Conservation (phyloP, 2,888 invertebrate species). For the Lamellibrachia columna region DNA sequence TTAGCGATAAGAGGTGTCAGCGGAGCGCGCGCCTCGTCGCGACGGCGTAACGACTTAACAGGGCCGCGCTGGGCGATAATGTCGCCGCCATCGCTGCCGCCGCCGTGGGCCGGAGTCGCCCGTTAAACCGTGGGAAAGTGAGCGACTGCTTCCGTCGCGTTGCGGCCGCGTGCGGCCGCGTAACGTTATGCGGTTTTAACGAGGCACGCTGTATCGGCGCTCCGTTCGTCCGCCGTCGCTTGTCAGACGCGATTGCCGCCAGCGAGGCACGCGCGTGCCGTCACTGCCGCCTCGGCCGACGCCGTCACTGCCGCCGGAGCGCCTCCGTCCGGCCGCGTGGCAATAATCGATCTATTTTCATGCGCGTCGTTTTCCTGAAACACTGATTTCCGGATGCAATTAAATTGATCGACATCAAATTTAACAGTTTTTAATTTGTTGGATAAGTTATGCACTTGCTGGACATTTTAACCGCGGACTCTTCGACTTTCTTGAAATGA, state of each 20-base stretch:
- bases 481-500: no score
- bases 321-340: not conserved
- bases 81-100: not conserved
- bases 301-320: not conserved
- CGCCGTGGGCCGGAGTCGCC: not conserved
- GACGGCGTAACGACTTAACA: not conserved
- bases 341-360: not conserved
- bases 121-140: conserved; percentile 16
- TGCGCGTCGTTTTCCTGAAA: not conserved
- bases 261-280: not conserved
- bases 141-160: not conserved
- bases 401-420: no score
- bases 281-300: not conserved
- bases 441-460: no score
- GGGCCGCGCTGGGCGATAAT: not conserved
- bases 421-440: no score
- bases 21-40: not conserved
- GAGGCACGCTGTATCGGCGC: not conserved
- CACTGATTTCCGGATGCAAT: no score
- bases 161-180: not conserved
- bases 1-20: not conserved
- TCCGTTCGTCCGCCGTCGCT: not conserved
- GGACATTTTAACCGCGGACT: no score
- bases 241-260: not conserved
- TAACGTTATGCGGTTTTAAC: not conserved